Conservation (phyloP, 2,113 vertebrate genomes). For the Myxocyprinus asiaticus region DNA sequence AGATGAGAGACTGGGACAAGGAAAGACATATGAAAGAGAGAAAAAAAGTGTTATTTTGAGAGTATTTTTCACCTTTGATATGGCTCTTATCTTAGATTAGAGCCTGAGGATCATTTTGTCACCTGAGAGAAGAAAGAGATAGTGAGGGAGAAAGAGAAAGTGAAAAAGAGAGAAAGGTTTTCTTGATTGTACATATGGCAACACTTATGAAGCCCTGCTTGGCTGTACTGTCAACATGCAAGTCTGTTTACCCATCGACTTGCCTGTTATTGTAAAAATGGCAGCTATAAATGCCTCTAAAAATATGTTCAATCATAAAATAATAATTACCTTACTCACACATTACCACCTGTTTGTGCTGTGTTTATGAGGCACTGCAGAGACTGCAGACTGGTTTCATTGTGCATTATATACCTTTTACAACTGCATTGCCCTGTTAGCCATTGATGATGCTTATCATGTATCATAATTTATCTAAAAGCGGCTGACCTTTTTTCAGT, state of each 20-base stretch:
- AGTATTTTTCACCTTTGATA: conserved; percentile 43
- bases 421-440: conserved; percentile 10
- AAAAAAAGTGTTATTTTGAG: conserved; percentile 39
- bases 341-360: neutral
- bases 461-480: too few relatives aligned
- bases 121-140: conserved; percentile 31
- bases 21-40: conserved; percentile 1
- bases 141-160: too few relatives aligned
- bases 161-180: too few relatives aligned
- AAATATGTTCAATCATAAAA: conserved; percentile 32
- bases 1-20: neutral
- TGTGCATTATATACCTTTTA: too few relatives aligned
- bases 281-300: conserved; percentile 3
- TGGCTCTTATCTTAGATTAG: conserved; percentile 44
- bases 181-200: conserved; percentile 1
- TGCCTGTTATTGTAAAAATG: conserved; percentile 2
- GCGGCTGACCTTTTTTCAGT: too few relatives aligned
- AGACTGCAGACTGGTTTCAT: conserved; percentile 5
- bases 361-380: conserved; percentile 1
- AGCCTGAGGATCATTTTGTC: conserved; percentile 39
- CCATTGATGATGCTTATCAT: too few relatives aligned
- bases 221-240: neutral
- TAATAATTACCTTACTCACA: conserved; percentile 18
- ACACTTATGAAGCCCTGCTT: neutral
- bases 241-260: conserved; percentile 17